Conservation (phyloP, 2,888 invertebrate species). For the Pardosa pseudoannulata region DNA sequence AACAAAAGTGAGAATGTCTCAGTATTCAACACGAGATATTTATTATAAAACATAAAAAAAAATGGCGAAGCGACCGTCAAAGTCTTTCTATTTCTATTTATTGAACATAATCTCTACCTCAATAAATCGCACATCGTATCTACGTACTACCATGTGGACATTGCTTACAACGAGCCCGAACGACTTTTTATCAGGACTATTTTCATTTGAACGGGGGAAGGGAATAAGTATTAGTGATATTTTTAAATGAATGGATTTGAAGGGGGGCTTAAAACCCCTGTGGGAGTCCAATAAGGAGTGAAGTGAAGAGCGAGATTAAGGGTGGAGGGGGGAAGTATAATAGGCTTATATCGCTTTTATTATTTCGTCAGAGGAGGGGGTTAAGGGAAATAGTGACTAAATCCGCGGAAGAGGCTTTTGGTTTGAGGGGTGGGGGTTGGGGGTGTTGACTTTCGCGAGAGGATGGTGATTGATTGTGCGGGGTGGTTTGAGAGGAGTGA, state of each 20-base stretch:
- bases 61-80: too few species aligned
- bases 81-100: too few species aligned
- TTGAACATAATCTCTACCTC: too few species aligned
- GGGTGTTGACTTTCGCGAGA: conserved; percentile 63
- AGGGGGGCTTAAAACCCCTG: not conserved
- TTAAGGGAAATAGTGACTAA: conserved; percentile 69
- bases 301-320: conserved; percentile 63
- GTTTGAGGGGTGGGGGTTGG: conserved; percentile 39
- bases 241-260: conserved; percentile 61
- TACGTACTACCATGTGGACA: conserved; percentile 39
- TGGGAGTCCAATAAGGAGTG: conserved; percentile 46
- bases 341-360: conserved; percentile 71
- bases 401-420: conserved; percentile 44
- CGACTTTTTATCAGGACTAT: conserved; percentile 7
- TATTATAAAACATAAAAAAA: too few species aligned
- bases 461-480: conserved; percentile 53
- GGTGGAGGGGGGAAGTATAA: conserved; percentile 52
- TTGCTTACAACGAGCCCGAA: not conserved
- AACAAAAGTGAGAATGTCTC: too few species aligned
- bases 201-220: conserved; percentile 4
- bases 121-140: conserved; percentile 63
- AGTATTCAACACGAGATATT: too few species aligned
- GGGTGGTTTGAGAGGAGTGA: conserved; percentile 29
- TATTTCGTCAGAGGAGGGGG: conserved; percentile 69
- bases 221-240: conserved; percentile 62